Evolutionary conservation across 2,113 vertebrate genomes (phyloP).

Genomic region (Microcebus ravelobensis): DNA sequence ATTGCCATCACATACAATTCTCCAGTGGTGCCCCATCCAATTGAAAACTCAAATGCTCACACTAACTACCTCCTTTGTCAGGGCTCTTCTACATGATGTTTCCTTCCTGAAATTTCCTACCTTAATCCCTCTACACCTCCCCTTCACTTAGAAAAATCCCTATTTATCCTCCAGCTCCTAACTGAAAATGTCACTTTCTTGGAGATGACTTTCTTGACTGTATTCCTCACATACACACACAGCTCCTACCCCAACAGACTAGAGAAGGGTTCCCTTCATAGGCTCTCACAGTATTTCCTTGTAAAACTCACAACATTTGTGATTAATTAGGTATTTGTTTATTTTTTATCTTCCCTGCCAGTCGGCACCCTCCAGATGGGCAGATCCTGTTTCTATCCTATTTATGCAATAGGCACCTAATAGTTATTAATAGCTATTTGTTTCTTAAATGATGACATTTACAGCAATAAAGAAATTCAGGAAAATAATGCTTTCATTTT

Average conservation of each 20-base stretch:
- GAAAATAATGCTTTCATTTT: conserved; percentile 9
- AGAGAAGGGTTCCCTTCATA: not conserved
- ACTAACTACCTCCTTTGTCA: not conserved
- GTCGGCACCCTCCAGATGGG: not conserved
- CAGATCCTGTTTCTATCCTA: not conserved
- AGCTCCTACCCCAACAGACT: not conserved
- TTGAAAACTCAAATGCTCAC: not conserved
- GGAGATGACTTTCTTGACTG: not conserved
- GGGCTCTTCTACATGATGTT: not conserved
- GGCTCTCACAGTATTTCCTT: not conserved
- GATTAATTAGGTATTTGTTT: not conserved
- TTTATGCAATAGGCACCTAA: not conserved
- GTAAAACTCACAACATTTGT: not conserved
- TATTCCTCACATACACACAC: not conserved
- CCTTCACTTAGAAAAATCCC: not conserved
- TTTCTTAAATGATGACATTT: conserved; percentile 5
- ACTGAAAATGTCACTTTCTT: not conserved
- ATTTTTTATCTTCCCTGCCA: not conserved
- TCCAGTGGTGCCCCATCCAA: no score
- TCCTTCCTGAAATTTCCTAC: not conserved
- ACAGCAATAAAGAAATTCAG: conserved; percentile 19
- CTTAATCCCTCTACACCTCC: rapidly evolving
- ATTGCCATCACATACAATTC: not conserved
- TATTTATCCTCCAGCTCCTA: not conserved
- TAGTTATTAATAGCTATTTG: not conserved